Evolutionary conservation across 2,888 invertebrate species (phyloP), one percentile per base, ranked within the genome.

Genomic region (Aquatica leii): DNA sequence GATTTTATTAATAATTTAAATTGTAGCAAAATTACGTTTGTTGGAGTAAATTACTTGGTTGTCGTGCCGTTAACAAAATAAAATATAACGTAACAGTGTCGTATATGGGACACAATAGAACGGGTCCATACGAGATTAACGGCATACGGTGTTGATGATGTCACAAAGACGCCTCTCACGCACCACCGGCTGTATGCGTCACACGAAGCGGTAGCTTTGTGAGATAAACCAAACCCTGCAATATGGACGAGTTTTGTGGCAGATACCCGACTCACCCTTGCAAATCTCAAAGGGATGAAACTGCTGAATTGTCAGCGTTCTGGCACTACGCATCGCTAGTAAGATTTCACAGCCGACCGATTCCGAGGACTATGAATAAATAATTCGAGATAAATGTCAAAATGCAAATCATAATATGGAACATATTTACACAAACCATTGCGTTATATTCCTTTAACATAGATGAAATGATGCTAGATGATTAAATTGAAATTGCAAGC

Each of bases 131-230:
- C 69, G 73, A 73, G 73, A 74, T 74, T 74, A 75, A 74, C 72
- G 69, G 68, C 69, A 71, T 66, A 70, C 73, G 71, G 72, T 70
- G 72, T 65, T 69, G 71, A 62, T 76, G 77, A 76, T 76, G 76
- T 76, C 76, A 67, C 70, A 70, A 70, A 71, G 71, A 67, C 65
- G 57, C 57, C 57, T 52, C 60, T 64, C 49, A 58, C 68, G 64
- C 67, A 70, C 67, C 69, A 73, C 54, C 67, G 69, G 69, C 59
- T 72, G 71, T 69, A 74, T 72, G 74, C 74, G 74, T 74, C 73
- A 72, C 69, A 24, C 50, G 69, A 69, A 71, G 74, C 73, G 74
- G 70, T 71, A 68, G 69, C 74, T 71, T 70, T 69, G 62, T 67
- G 65, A 71, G 71, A 73, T 73, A 71, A 68, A 65, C 68, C 59